Evolutionary conservation across 2,113 vertebrate genomes (phyloP).

Genomic region (Anolis sagrei): DNA sequence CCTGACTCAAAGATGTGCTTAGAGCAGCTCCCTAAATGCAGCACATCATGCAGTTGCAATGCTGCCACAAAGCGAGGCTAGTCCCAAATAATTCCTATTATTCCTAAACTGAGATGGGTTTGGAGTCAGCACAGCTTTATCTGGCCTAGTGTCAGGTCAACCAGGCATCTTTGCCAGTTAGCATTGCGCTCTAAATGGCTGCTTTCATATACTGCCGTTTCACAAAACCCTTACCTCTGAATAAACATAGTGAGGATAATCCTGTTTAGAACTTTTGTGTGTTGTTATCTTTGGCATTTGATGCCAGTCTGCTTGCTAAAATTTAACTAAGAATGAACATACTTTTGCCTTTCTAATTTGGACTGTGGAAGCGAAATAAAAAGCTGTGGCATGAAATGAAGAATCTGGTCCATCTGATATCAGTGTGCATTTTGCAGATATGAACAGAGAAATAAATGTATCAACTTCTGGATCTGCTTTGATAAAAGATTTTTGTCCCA

Average conservation of each 20-base stretch:
- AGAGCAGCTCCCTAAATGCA: too few species aligned
- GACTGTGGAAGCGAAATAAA: constrained; percentile 6
- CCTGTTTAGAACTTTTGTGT: too few species aligned
- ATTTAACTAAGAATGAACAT: neutral
- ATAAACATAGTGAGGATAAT: neutral
- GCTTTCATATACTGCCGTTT: too few species aligned
- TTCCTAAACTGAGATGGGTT: too few species aligned
- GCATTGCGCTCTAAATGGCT: too few species aligned
- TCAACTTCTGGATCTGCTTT: constrained; percentile 1
- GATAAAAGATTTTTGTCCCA: neutral
- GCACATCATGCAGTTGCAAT: too few species aligned
- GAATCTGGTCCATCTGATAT: neutral
- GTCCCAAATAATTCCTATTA: too few species aligned
- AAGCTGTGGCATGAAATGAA: neutral
- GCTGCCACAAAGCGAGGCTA: too few species aligned
- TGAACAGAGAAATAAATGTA: neutral
- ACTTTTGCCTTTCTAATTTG: neutral
- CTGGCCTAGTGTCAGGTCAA: too few species aligned
- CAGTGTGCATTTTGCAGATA: neutral
- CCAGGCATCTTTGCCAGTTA: too few species aligned
- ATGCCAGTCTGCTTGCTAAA: neutral
- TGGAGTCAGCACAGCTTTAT: too few species aligned
- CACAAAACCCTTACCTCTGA: neutral
- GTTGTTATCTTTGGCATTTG: neutral
- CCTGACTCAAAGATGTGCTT: too few species aligned